These are phyloP conservation scores for Cephalopterus ornatus DNA, from an alignment of 2,113 vertebrate genomes.

Conservation along the genomic window DNA sequence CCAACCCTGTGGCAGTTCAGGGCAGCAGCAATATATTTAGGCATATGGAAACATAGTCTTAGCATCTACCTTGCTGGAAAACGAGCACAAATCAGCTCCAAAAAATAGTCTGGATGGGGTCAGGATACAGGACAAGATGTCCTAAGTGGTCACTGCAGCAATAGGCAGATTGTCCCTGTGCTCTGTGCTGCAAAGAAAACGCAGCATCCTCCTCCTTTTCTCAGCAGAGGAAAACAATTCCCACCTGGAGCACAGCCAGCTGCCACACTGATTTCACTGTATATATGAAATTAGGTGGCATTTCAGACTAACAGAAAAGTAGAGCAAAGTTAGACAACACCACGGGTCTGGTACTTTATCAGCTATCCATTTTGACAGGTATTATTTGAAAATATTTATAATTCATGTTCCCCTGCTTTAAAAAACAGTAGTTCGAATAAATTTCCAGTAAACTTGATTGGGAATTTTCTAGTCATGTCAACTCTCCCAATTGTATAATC, in stretches of 20 bases:
- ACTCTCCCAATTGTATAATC: neutral
- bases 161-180: neutral
- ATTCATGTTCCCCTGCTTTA: neutral
- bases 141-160: neutral
- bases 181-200: neutral
- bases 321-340: neutral
- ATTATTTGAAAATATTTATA: constrained; percentile 16
- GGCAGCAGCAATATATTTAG: neutral
- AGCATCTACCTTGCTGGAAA: neutral
- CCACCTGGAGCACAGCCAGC: neutral
- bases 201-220: neutral
- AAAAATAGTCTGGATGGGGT: neutral
- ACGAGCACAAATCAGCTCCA: neutral
- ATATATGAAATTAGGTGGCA: neutral
- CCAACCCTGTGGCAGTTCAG: neutral
- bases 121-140: neutral
- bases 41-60: neutral
- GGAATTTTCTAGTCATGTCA: neutral
- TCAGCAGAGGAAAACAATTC: neutral
- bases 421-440: neutral
- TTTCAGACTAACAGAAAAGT: neutral
- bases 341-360: neutral
- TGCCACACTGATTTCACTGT: neutral
- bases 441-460: neutral
- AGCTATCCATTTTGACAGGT: neutral